phyloP scores from a whole-genome alignment of 2,888 invertebrate genomes.

The Zele albiditarsus region DNA sequence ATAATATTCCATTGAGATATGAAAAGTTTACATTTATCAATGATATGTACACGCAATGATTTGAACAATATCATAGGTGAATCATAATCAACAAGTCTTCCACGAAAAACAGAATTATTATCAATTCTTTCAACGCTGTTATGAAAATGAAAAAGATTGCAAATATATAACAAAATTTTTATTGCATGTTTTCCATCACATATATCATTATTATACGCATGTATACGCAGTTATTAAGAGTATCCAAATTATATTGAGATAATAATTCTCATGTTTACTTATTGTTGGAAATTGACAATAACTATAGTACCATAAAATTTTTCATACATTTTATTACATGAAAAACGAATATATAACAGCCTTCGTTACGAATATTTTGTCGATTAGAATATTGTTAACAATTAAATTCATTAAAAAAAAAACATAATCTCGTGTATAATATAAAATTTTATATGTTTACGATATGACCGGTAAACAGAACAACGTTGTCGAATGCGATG shows the following conservation, averaged over 20 bases:
- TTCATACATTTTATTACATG: background rate
- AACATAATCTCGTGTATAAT: background rate
- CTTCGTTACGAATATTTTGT: background rate
- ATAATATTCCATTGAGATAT: background rate
- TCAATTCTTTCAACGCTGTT: background rate
- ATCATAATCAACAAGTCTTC: conserved; percentile 3
- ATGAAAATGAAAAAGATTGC: background rate
- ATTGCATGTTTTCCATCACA: background rate
- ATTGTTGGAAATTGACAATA: background rate
- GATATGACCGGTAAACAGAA: conserved; percentile 18
- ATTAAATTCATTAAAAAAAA: background rate
- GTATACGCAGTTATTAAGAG: background rate
- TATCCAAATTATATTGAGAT: background rate
- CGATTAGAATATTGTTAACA: background rate
- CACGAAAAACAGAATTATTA: background rate
- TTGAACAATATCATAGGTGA: background rate
- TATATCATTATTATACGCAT: background rate
- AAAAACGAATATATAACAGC: background rate
- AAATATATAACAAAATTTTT: too few species aligned
- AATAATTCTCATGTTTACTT: background rate
- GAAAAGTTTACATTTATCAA: background rate
- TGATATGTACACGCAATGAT: conserved; percentile 14
- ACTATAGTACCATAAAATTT: background rate
- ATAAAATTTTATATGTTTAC: background rate
- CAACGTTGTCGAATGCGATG: conserved; percentile 17